These are phyloP conservation scores for Gymnocypris eckloni DNA, from an alignment of 2,797 vertebrate genomes.

Conservation along the genomic window DNA sequence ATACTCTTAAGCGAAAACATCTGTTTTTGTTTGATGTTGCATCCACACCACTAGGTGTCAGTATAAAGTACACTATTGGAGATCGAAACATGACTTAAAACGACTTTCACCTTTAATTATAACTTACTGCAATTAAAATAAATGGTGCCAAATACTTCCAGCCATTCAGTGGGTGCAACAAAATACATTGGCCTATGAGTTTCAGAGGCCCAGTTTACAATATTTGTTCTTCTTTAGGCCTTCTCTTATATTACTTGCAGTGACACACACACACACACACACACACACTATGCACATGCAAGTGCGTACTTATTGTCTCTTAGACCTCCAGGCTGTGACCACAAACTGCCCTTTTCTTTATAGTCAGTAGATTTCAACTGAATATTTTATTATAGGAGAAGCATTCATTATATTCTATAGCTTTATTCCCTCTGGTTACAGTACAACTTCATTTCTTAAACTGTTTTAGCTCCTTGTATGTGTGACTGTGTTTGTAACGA, in stretches of 20 bases:
- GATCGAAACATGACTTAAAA: not conserved
- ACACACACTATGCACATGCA: not conserved
- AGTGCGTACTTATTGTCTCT: not conserved
- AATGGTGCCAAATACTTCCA: not conserved
- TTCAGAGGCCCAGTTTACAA: too few relatives aligned
- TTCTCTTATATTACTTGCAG: not conserved
- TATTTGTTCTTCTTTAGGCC: not conserved
- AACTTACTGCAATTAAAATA: not conserved
- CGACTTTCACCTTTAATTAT: not conserved
- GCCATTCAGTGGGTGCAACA: not conserved
- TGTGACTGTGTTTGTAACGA: constrained; percentile 32
- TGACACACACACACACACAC: not conserved
- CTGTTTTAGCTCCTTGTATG: constrained; percentile 19
- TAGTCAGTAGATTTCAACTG: not conserved
- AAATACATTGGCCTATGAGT: not conserved
- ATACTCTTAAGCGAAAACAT: not conserved
- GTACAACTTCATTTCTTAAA: constrained; percentile 63
- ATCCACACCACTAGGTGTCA: not conserved
- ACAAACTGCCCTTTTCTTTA: not conserved
- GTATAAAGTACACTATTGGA: not conserved
- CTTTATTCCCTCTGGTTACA: constrained; percentile 61
- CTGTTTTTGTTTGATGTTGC: not conserved
- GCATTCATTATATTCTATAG: constrained; percentile 76
- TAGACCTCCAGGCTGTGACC: not conserved
- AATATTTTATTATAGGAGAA: constrained; percentile 24